phyloP scores from a whole-genome alignment of 2,888 invertebrate species.

The Tenodera sinensis region DNA sequence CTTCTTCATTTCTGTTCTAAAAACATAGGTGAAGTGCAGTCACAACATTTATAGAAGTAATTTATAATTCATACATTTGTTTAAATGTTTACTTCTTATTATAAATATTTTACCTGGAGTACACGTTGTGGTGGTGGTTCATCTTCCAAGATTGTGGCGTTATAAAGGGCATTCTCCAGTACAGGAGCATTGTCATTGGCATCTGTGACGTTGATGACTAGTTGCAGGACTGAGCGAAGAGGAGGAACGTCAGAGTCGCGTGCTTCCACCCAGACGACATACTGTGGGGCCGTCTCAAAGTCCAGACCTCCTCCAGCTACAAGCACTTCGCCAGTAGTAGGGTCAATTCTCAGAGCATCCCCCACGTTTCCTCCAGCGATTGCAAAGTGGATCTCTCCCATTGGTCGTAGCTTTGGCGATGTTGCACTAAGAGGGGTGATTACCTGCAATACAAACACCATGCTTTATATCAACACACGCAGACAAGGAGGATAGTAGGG shows the following conservation, averaged over 20 bases:
- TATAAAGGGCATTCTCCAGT: constrained; percentile 76
- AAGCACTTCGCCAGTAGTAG: constrained; percentile 73
- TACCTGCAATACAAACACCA: constrained; percentile 38
- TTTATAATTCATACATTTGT: too few relatives aligned
- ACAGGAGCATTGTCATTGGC: constrained; percentile 89
- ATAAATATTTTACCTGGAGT: neutral
- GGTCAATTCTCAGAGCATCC: constrained; percentile 77
- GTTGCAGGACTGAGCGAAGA: constrained; percentile 71
- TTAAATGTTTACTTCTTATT: too few relatives aligned
- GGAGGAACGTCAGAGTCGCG: constrained; percentile 79
- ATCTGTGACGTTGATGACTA: constrained; percentile 87
- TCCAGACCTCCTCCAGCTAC: constrained; percentile 78
- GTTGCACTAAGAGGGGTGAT: constrained; percentile 74
- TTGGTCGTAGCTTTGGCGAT: constrained; percentile 73
- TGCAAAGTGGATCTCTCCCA: constrained; percentile 68
- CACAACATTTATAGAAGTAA: too few relatives aligned
- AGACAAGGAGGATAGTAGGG: too few relatives aligned
- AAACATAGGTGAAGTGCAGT: too few relatives aligned
- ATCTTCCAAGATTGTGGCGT: constrained; percentile 82
- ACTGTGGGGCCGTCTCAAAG: constrained; percentile 74
- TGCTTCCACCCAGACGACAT: constrained; percentile 91
- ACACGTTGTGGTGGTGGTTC: constrained; percentile 45
- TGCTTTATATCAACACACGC: neutral
- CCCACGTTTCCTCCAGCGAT: constrained; percentile 94
- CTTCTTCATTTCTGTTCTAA: too few relatives aligned